These are phyloP conservation scores for Drosophila pandora DNA, from an alignment of 1,140 invertebrate genomes.

Conservation along the genomic window DNA sequence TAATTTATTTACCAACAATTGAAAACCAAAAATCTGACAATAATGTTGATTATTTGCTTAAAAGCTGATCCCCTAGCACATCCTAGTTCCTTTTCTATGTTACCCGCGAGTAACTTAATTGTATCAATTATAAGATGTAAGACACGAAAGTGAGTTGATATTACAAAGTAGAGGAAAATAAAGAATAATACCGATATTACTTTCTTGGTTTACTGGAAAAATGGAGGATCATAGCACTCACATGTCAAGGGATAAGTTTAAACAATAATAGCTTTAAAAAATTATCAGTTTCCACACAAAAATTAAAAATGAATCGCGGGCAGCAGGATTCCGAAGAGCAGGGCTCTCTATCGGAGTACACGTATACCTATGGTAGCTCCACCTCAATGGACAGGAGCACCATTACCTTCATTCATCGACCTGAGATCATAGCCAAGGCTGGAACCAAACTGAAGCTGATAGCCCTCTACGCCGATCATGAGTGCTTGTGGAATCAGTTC, in stretches of 20 bases:
- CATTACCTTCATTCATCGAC: neutral
- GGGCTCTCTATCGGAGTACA: neutral
- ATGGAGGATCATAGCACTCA: too few relatives aligned
- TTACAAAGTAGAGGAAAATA: conserved; percentile 42
- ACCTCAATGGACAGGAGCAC: neutral
- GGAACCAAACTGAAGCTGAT: conserved; percentile 44
- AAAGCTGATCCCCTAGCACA: neutral
- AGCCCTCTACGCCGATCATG: conserved; percentile 42
- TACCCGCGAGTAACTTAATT: conserved; percentile 51
- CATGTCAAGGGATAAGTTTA: neutral
- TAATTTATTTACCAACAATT: conserved; percentile 47
- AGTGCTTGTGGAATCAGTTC: conserved; percentile 63
- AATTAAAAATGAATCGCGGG: neutral
- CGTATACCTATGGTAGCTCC: neutral
- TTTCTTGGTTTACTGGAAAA: neutral
- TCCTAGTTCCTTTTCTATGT: conserved; percentile 23
- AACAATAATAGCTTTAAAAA: neutral
- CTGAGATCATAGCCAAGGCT: neutral
- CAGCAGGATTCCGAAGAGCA: neutral
- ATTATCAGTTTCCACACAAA: neutral
- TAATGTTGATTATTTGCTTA: conserved; percentile 27
- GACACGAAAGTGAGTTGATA: conserved; percentile 36
- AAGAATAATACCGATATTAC: conserved; percentile 19
- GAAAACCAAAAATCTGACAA: conserved; percentile 52
- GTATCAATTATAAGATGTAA: conserved; percentile 72